Percentiles rank a stretch among this genome's conserved stretches.
phyloP scores from a whole-genome alignment of 2,113 vertebrate genomes.

The Rhabdornis inornatus region DNA sequence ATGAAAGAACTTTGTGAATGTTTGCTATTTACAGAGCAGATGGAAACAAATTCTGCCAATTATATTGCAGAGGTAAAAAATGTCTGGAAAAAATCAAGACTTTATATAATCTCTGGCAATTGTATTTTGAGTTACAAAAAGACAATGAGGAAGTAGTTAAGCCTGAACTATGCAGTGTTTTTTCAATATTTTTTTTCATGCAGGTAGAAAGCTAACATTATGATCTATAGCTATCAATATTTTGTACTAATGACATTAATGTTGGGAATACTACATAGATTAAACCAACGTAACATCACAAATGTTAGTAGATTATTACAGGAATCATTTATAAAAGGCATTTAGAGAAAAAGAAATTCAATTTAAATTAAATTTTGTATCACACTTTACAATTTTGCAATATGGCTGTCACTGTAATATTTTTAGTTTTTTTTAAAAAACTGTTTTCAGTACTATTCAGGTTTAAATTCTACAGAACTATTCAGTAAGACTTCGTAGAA shows the following conservation, averaged over 20 bases:
- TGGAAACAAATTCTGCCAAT: not conserved
- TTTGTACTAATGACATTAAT: not conserved
- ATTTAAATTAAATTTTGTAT: not conserved
- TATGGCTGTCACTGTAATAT: not conserved
- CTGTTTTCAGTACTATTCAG: not conserved
- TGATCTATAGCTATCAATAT: not conserved
- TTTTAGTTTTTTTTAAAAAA: not conserved
- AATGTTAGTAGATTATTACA: not conserved
- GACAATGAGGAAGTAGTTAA: not conserved
- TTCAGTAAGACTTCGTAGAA: not conserved
- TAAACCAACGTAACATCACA: not conserved
- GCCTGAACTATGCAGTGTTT: not conserved
- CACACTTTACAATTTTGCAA: not conserved
- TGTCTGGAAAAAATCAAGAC: fast-evolving
- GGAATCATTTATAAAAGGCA: not conserved
- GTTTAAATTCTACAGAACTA: not conserved
- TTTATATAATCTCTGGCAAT: not conserved
- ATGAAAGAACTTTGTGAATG: not conserved
- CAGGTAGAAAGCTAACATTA: not conserved
- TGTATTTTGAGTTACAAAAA: not conserved
- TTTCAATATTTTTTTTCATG: not conserved
- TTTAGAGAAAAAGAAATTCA: not conserved
- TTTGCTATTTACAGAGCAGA: not conserved
- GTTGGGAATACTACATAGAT: not conserved
- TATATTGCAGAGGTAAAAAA: not conserved